Percentiles rank a stretch among this genome's conserved stretches.
Conservation (phyloP, 2,797 vertebrate species). For the Agapornis canus region DNA sequence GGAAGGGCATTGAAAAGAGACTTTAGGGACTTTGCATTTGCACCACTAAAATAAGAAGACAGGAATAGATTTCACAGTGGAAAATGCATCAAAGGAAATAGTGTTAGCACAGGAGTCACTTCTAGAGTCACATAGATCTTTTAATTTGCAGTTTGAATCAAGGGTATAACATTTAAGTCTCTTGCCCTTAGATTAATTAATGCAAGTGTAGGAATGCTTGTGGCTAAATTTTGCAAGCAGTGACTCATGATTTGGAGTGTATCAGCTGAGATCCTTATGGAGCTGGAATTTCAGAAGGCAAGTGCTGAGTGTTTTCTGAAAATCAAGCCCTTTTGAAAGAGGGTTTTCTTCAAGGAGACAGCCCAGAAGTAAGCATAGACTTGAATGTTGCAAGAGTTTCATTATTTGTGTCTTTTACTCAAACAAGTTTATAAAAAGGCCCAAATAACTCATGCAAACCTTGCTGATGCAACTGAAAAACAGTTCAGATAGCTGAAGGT, state of each 20-base stretch:
- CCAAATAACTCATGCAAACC: background rate
- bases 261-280: slow-evolving; percentile 6
- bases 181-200: background rate
- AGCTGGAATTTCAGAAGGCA: background rate
- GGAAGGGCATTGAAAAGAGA: background rate
- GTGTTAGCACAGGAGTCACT: background rate
- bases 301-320: background rate
- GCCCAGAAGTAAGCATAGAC: background rate
- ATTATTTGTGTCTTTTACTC: background rate
- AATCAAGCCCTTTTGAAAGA: slow-evolving; percentile 20
- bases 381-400: background rate
- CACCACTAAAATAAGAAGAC: background rate
- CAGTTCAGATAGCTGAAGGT: background rate
- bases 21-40: background rate
- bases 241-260: background rate
- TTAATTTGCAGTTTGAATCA: background rate
- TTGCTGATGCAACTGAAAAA: background rate
- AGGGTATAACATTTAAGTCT: background rate
- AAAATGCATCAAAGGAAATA: background rate
- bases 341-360: background rate
- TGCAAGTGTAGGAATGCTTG: background rate
- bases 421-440: background rate
- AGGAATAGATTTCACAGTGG: background rate
- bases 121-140: background rate
- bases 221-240: background rate